Conservation (phyloP, 2,888 invertebrate species). For the Cosmorhoe ocellata region DNA sequence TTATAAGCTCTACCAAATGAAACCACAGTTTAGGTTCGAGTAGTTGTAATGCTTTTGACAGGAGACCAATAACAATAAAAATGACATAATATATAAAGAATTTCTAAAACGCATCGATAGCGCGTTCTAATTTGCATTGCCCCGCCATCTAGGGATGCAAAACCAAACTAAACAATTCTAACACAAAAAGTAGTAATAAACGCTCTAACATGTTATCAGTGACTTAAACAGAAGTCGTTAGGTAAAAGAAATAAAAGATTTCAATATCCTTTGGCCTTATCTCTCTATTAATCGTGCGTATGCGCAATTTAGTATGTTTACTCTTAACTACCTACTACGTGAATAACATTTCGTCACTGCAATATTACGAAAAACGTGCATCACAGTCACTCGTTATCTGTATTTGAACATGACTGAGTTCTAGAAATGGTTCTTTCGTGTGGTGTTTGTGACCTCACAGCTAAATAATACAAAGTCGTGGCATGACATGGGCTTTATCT, state of each 20-base stretch:
- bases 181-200: too few species aligned
- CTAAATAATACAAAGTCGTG: not conserved
- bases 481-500: not conserved
- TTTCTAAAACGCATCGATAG: too few species aligned
- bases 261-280: constrained; percentile 10
- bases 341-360: constrained; percentile 22
- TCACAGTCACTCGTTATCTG: constrained; percentile 5
- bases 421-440: constrained; percentile 31
- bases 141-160: too few species aligned
- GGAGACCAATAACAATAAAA: too few species aligned
- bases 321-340: not conserved
- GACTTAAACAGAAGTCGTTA: not conserved
- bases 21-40: too few species aligned
- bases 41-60: too few species aligned
- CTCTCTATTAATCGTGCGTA: not conserved
- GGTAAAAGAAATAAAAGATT: constrained; percentile 6
- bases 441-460: constrained; percentile 3
- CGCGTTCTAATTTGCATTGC: too few species aligned
- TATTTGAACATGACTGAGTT: not conserved
- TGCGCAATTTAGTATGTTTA: constrained; percentile 6
- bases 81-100: too few species aligned
- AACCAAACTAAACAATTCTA: too few species aligned
- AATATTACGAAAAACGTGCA: constrained; percentile 28
- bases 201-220: constrained; percentile 3
- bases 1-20: too few species aligned